These are phyloP conservation scores for Pungitius pungitius DNA, from an alignment of 2,113 vertebrate genomes.

Conservation along the genomic window DNA sequence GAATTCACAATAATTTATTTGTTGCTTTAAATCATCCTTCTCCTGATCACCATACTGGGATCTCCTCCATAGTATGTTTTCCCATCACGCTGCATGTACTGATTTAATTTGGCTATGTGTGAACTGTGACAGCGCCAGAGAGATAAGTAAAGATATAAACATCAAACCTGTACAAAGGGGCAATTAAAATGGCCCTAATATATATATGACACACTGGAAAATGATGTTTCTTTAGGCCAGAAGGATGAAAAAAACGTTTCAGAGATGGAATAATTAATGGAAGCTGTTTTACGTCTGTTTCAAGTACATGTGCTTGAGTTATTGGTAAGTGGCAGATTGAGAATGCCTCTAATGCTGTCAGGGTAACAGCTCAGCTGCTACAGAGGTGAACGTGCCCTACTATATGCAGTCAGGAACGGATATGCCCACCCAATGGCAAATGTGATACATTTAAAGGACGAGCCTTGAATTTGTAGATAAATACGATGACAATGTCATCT, in stretches of 20 bases:
- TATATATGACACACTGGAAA: constrained; percentile 76
- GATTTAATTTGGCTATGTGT: constrained; percentile 75
- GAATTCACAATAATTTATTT: constrained; percentile 41
- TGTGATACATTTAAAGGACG: not conserved
- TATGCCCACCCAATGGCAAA: not conserved
- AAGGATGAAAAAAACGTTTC: constrained; percentile 40
- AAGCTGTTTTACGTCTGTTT: constrained; percentile 51
- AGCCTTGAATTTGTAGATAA: not conserved
- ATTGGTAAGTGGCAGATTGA: not conserved
- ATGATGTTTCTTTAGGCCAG: constrained; percentile 75
- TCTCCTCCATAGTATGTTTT: constrained; percentile 35
- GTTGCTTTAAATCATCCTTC: constrained; percentile 35
- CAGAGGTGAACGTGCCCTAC: no score
- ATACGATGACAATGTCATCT: not conserved
- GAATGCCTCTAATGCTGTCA: constrained; percentile 2
- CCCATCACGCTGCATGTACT: constrained; percentile 50
- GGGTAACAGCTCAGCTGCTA: constrained; percentile 4
- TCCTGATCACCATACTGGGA: constrained; percentile 28
- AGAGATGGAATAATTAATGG: constrained; percentile 26
- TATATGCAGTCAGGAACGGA: not conserved
- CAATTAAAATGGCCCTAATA: constrained; percentile 80
- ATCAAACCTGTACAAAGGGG: constrained; percentile 67
- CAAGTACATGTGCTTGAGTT: constrained; percentile 35
- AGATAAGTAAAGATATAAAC: constrained; percentile 78
- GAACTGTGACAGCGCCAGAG: constrained; percentile 73